Evolutionary conservation across 23 tunicate genomes (phyloP).

Genomic region (Trididemnum nubilum): DNA sequence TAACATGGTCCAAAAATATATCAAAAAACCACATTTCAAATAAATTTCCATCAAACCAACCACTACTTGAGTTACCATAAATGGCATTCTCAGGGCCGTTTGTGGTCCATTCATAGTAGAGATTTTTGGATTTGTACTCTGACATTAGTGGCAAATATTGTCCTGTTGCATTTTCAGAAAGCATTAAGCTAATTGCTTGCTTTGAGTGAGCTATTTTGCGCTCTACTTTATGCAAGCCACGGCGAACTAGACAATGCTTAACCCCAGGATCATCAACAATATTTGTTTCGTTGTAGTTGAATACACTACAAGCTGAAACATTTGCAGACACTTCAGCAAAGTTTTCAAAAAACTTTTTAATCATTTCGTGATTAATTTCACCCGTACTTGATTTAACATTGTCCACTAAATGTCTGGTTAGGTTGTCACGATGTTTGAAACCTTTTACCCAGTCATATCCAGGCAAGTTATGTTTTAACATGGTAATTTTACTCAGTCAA

Average conservation of each 20-base stretch:
- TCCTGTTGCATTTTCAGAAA: conserved; percentile 1
- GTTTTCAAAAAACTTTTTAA: conserved; percentile 3
- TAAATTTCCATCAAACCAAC: background rate
- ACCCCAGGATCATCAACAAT: conserved; percentile 3
- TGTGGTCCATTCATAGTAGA: background rate
- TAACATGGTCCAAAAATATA: background rate
- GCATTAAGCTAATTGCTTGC: conserved; percentile 11
- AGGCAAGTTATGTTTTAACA: background rate
- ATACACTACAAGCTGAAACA: background rate
- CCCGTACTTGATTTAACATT: conserved; percentile 13
- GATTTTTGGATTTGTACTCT: background rate
- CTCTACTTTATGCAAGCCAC: background rate
- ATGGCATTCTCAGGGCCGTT: background rate
- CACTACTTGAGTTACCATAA: background rate
- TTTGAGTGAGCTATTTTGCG: conserved; percentile 7
- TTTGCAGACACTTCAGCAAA: background rate
- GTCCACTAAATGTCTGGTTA: background rate
- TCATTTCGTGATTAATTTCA: conserved; percentile 3
- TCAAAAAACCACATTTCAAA: background rate
- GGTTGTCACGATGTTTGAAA: background rate
- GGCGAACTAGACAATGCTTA: conserved; percentile 8
- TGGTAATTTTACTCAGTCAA: background rate
- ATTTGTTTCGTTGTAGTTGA: conserved; percentile 17
- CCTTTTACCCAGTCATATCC: conserved; percentile 10
- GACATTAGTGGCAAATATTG: background rate